These are phyloP conservation scores for Tribolium castaneum DNA, from an alignment of 1,140 invertebrate species.

Conservation along the genomic window DNA sequence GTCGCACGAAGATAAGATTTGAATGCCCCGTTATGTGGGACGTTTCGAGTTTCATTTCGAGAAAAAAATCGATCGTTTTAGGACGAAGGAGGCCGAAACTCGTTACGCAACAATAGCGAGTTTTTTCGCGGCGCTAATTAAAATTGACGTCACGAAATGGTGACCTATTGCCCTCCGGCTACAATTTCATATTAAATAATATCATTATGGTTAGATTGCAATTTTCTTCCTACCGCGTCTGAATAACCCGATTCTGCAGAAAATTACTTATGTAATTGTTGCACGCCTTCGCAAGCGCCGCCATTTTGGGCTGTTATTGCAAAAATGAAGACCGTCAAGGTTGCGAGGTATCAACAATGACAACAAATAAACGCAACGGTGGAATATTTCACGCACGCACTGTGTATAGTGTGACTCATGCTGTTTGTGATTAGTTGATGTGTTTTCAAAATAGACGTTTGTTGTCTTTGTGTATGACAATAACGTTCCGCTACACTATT, in stretches of 20 bases:
- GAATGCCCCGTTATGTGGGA: slow-evolving; percentile 1
- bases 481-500: slow-evolving; percentile 11
- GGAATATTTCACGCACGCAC: slow-evolving; percentile 21
- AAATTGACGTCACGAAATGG: background rate
- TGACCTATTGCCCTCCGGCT: slow-evolving; percentile 1
- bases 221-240: slow-evolving; percentile 26
- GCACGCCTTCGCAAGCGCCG: background rate
- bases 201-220: slow-evolving; percentile 9
- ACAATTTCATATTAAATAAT: slow-evolving; percentile 19
- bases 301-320: slow-evolving; percentile 16
- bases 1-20: slow-evolving; percentile 7
- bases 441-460: slow-evolving; percentile 19
- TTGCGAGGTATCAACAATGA: background rate
- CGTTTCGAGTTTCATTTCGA: background rate
- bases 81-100: background rate
- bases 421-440: slow-evolving; percentile 5
- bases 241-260: slow-evolving; percentile 16
- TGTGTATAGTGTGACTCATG: slow-evolving; percentile 8
- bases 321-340: slow-evolving; percentile 11
- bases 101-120: slow-evolving; percentile 3
- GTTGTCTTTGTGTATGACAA: slow-evolving; percentile 23
- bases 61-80: background rate
- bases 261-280: slow-evolving; percentile 17
- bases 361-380: slow-evolving; percentile 17
- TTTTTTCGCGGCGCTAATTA: background rate